Percentiles rank a stretch among this genome's conserved stretches.
phyloP scores from a whole-genome alignment of 2,113 vertebrate genomes.

The Neoarius graeffei region DNA sequence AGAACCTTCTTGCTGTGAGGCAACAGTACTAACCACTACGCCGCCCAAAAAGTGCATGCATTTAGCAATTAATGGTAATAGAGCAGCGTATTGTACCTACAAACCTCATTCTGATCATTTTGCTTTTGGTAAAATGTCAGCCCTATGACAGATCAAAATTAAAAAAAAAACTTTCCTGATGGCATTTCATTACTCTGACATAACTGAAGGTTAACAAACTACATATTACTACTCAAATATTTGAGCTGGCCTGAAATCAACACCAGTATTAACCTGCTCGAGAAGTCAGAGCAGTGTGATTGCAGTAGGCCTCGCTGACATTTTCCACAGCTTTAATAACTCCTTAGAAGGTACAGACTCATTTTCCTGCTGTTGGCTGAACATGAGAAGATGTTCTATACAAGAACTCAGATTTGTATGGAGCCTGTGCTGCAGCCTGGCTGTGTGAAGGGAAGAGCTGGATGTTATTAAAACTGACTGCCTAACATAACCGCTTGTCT shows the following conservation, averaged over 20 bases:
- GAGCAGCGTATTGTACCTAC: neutral
- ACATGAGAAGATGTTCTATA: constrained; percentile 14
- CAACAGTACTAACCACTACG: too few species aligned
- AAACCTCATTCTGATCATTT: neutral
- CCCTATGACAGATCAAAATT: neutral
- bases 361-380: constrained; percentile 9
- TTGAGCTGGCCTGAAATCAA: constrained; percentile 7
- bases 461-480: constrained; percentile 56
- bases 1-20: too few species aligned
- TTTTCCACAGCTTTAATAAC: constrained; percentile 25
- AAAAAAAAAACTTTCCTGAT: constrained; percentile 6
- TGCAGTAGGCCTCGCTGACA: constrained; percentile 3
- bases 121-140: constrained; percentile 5
- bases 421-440: constrained; percentile 4
- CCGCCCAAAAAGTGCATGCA: neutral
- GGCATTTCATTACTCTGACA: constrained; percentile 7
- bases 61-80: neutral
- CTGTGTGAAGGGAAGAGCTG: constrained; percentile 23
- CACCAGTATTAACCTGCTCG: constrained; percentile 6
- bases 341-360: neutral
- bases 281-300: neutral
- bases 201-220: constrained; percentile 17
- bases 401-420: neutral
- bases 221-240: neutral
- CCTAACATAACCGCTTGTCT: constrained; percentile 52